Percentiles rank a stretch among this genome's conserved stretches.
Conservation (phyloP, 2,888 invertebrate species). For the Philonicus albiceps region DNA sequence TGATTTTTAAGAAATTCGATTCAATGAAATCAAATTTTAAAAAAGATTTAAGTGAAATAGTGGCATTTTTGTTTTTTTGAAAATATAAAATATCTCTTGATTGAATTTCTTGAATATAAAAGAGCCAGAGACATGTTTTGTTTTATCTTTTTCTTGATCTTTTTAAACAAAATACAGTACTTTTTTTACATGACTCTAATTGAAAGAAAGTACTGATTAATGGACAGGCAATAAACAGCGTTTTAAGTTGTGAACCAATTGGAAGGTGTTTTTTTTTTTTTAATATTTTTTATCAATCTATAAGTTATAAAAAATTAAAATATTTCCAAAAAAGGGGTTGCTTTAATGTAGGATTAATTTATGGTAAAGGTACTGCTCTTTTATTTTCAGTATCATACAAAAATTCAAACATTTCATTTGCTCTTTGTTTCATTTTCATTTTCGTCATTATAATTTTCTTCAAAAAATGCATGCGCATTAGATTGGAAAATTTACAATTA, state of each 20-base stretch:
- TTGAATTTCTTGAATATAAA: constrained; percentile 28
- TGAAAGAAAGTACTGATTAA: background rate
- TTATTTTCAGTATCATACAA: background rate
- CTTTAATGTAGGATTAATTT: background rate
- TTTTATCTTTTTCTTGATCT: background rate
- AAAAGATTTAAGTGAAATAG: background rate
- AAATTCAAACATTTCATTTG: background rate
- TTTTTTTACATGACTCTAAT: background rate
- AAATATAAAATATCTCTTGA: background rate
- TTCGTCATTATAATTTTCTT: background rate
- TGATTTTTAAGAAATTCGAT: background rate
- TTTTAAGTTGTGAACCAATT: constrained; percentile 9
- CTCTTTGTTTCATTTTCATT: background rate
- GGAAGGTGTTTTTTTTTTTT: background rate
- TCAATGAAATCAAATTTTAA: background rate
- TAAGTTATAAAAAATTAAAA: background rate
- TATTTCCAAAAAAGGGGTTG: background rate
- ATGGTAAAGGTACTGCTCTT: background rate
- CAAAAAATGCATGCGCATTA: constrained; percentile 16
- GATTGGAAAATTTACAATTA: background rate
- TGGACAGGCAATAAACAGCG: background rate
- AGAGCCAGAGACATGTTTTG: background rate
- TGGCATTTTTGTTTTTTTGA: background rate
- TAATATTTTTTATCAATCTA: background rate
- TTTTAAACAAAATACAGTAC: background rate